Conservation (phyloP, 2,113 vertebrate genomes). For the Vombatus ursinus region DNA sequence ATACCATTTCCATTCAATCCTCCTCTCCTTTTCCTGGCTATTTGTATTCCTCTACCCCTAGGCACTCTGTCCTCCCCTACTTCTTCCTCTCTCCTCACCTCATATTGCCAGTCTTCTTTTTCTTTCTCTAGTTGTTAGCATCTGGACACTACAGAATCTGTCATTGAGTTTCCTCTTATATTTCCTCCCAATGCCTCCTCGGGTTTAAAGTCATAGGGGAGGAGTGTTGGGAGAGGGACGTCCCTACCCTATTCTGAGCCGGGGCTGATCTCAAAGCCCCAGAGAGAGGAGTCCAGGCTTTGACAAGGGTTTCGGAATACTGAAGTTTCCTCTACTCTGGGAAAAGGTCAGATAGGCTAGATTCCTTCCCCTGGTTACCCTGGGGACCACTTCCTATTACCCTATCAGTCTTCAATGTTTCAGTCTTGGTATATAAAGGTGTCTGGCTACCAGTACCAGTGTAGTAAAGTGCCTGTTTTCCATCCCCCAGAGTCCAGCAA, state of each 20-base stretch:
- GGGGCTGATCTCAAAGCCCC: not conserved
- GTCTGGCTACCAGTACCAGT: not conserved
- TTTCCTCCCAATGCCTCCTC: not conserved
- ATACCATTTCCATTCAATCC: not conserved
- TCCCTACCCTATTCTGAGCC: not conserved
- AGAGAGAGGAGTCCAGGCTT: not conserved
- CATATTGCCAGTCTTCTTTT: not conserved
- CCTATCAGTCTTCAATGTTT: not conserved
- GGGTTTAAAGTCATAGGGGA: not conserved
- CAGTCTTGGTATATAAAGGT: not conserved
- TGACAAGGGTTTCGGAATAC: not conserved
- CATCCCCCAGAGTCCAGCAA: not conserved
- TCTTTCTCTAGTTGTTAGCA: constrained; percentile 49
- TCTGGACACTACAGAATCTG: constrained; percentile 25
- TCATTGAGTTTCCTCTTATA: not conserved
- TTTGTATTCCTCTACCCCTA: not conserved
- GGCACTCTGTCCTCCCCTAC: not conserved
- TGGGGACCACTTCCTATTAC: not conserved
- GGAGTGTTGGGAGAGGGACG: not conserved
- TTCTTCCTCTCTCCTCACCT: not conserved
- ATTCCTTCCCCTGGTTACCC: not conserved
- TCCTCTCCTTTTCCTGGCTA: not conserved
- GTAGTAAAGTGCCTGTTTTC: constrained; percentile 56
- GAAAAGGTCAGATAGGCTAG: not conserved
- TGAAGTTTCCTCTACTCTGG: not conserved